A percentile compares a stretch with the other conserved stretches of the same genome.
Conservation (phyloP, 2,797 vertebrate genomes). For the Erithacus rubecula region DNA sequence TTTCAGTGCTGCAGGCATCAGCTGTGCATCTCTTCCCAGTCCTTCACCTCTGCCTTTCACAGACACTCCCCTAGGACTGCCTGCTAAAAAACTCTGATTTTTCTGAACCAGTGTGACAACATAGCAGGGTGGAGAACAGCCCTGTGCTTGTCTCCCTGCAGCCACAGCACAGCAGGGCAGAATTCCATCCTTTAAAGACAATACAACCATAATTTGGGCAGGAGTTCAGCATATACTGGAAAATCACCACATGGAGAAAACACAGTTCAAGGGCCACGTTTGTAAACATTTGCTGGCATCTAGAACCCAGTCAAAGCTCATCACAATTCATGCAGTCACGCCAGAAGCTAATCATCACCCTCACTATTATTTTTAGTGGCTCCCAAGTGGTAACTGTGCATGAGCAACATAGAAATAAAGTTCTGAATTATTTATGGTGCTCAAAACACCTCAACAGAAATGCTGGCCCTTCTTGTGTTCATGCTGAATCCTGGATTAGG, state of each 20-base stretch:
- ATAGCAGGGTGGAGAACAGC: background rate
- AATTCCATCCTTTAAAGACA: background rate
- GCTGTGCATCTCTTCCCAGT: background rate
- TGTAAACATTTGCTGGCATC: background rate
- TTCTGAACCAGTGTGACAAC: background rate
- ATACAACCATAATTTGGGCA: background rate
- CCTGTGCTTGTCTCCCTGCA: background rate
- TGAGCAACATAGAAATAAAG: background rate
- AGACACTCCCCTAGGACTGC: background rate
- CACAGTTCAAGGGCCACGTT: background rate
- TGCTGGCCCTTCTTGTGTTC: background rate
- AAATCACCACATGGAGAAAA: background rate
- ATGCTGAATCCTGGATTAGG: background rate
- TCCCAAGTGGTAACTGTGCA: background rate
- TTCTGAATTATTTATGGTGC: background rate
- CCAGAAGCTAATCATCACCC: background rate
- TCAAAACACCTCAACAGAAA: background rate
- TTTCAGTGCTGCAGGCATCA: background rate
- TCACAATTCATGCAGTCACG: background rate
- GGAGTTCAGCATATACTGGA: background rate
- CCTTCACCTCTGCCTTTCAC: background rate
- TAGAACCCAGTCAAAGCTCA: background rate
- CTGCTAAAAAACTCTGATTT: accelerated
- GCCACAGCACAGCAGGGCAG: background rate
- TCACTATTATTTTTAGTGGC: background rate